Conservation (phyloP, 2,888 invertebrate species). For the Epinotia bilunana region DNA sequence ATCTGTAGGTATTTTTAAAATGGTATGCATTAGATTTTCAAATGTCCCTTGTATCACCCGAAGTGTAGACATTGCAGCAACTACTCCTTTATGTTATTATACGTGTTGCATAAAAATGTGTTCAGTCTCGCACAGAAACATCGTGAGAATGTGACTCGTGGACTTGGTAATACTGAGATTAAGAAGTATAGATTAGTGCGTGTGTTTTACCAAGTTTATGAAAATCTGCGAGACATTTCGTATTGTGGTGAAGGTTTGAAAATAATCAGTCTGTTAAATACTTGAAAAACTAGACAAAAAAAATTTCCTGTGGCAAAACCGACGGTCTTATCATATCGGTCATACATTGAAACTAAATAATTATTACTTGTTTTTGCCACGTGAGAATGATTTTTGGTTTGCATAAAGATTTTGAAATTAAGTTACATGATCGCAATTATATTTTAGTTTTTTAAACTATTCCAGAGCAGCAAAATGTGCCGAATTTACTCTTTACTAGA, state of each 20-base stretch:
- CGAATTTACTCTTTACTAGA: constrained; percentile 29
- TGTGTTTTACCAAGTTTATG: neutral
- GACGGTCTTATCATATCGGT: neutral
- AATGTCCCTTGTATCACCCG: neutral
- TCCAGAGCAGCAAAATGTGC: constrained; percentile 26
- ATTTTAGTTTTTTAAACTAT: constrained; percentile 28
- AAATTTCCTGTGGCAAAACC: constrained; percentile 25
- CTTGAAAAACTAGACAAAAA: neutral
- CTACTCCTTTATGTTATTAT: neutral
- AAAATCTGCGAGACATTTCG: neutral
- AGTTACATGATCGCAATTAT: neutral
- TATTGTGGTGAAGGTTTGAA: neutral
- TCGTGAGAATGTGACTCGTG: neutral
- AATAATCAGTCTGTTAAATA: neutral
- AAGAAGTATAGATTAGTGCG: neutral
- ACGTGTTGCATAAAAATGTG: constrained; percentile 10
- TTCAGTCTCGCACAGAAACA: constrained; percentile 7
- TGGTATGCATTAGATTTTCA: neutral
- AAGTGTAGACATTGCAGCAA: neutral
- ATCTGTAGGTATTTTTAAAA: neutral
- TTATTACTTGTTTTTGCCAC: constrained; percentile 20
- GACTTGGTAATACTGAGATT: neutral
- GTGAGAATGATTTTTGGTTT: constrained; percentile 1
- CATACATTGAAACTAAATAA: neutral
- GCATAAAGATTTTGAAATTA: neutral